Percentiles rank a stretch among this genome's conserved stretches.
These are phyloP conservation scores for Panzeria rudis DNA, from an alignment of 2,888 invertebrate species.

Conservation along the genomic window DNA sequence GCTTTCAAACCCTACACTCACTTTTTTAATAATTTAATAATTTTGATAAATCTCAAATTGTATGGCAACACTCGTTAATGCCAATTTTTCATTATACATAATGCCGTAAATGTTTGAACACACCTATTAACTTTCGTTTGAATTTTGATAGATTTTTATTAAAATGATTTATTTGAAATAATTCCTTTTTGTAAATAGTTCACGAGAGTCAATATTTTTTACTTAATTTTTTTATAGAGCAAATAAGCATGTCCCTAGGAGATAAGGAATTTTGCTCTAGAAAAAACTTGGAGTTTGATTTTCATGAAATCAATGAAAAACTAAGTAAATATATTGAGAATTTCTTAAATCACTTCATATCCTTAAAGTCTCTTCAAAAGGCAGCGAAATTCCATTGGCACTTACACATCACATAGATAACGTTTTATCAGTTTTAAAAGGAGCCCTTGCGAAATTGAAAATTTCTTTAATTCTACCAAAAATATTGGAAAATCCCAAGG, in stretches of 20 bases:
- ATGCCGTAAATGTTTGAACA: no score
- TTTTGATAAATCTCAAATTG: no score
- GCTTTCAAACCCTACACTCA: no score
- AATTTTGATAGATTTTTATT: no score
- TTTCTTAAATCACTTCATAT: not conserved
- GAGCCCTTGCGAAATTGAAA: constrained; percentile 74
- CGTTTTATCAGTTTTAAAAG: constrained; percentile 74
- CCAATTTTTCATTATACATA: no score
- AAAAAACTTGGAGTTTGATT: constrained; percentile 12
- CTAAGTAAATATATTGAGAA: constrained; percentile 14
- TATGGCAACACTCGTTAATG: no score
- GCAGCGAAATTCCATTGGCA: constrained; percentile 58
- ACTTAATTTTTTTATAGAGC: not conserved
- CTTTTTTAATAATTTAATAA: no score
- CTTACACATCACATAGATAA: constrained; percentile 73
- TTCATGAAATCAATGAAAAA: constrained; percentile 32
- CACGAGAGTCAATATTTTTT: not conserved
- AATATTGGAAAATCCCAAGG: constrained; percentile 73
- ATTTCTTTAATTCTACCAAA: constrained; percentile 75
- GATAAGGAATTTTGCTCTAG: not conserved
- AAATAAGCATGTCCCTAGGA: not conserved
- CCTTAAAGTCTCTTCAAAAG: not conserved
- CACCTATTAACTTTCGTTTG: no score
- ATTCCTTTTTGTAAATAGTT: not conserved
- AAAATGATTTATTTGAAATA: not conserved